Percentiles rank a stretch among this genome's conserved stretches.
Evolutionary conservation across 2,113 vertebrate species (phyloP).

Genomic region (Acanthisitta chloris): DNA sequence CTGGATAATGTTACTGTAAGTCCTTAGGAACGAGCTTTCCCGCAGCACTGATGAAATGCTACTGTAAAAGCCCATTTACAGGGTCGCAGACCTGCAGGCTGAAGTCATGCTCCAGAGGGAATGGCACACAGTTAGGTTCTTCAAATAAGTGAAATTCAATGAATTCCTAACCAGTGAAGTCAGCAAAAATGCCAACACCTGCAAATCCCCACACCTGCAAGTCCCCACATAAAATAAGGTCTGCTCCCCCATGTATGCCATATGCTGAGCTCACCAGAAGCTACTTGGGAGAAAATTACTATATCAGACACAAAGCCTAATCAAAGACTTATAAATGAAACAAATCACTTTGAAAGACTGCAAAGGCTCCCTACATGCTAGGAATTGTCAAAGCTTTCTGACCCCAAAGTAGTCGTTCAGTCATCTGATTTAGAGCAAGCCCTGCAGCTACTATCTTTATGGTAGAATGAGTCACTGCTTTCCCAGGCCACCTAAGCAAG

Average conservation of each 20-base stretch:
- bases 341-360: not conserved
- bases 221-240: not conserved
- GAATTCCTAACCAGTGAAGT: not conserved
- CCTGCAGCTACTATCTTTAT: not conserved
- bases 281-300: not conserved
- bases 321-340: not conserved
- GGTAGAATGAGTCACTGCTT: not conserved
- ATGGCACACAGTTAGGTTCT: not conserved
- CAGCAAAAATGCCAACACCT: not conserved
- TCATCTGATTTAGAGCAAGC: not conserved
- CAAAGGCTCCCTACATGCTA: not conserved
- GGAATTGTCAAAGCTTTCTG: not conserved
- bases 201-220: not conserved
- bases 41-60: not conserved
- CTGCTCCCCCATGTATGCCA: accelerated
- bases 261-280: not conserved
- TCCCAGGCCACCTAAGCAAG: not conserved
- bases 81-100: not conserved
- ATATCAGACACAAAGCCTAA: not conserved
- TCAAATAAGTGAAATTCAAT: not conserved
- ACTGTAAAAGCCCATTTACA: not conserved
- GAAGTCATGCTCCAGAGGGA: not conserved
- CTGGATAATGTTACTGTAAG: not conserved
- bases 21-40: not conserved
- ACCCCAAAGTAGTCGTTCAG: not conserved